These are phyloP conservation scores for Brienomyrus brachyistius DNA, from an alignment of 2,113 vertebrate genomes.

Conservation along the genomic window DNA sequence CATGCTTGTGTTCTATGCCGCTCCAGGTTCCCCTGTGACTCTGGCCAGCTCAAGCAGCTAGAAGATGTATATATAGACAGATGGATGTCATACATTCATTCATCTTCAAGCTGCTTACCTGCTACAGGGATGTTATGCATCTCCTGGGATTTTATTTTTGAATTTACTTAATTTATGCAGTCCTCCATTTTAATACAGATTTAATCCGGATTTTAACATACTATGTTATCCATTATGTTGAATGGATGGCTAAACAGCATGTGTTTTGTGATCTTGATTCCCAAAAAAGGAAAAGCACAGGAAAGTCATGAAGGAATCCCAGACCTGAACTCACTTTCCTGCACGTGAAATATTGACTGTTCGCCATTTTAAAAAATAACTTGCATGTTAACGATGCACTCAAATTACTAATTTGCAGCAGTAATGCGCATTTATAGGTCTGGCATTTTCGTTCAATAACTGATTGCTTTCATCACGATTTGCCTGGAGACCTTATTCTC, in stretches of 20 bases:
- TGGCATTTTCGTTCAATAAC: background rate
- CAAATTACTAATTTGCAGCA: background rate
- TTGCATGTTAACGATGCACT: background rate
- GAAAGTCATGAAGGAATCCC: background rate
- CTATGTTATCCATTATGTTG: background rate
- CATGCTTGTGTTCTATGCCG: background rate
- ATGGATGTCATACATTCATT: background rate
- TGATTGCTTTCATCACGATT: constrained; percentile 1
- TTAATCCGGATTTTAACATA: background rate
- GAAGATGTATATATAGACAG: background rate
- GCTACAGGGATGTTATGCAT: background rate
- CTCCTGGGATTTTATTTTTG: background rate
- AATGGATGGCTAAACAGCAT: background rate
- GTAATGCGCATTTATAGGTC: background rate
- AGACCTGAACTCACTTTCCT: background rate
- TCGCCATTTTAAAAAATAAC: background rate
- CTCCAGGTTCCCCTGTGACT: background rate
- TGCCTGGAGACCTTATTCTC: background rate
- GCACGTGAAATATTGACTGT: background rate
- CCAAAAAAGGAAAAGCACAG: background rate
- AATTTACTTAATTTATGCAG: background rate
- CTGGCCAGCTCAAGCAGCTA: background rate
- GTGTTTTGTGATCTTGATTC: background rate
- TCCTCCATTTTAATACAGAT: background rate
- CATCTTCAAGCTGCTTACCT: background rate